Conservation (phyloP, 2,888 invertebrate genomes). For the Drosophila maculinotata region DNA sequence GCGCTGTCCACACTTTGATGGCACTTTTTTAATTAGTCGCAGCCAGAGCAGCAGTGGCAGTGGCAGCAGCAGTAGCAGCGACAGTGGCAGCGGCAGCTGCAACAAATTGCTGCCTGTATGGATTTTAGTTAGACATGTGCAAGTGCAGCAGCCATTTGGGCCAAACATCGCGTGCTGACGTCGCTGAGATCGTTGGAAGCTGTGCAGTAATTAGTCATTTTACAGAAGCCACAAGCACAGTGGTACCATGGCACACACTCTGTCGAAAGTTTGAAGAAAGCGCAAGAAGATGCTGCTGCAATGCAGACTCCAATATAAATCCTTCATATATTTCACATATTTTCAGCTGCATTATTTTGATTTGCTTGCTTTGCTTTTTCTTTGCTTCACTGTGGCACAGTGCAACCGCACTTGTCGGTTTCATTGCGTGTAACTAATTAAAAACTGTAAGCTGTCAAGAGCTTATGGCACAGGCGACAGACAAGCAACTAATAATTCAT, state of each 20-base stretch:
- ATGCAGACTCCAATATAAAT: no score
- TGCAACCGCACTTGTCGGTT: slow-evolving; percentile 43
- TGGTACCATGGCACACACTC: no score
- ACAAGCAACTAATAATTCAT: slow-evolving; percentile 52
- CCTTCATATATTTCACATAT: no score
- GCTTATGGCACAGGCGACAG: slow-evolving; percentile 26
- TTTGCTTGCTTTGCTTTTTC: background rate
- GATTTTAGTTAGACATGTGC: no score
- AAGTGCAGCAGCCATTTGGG: slow-evolving; percentile 43
- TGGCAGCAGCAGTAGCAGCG: slow-evolving; percentile 24
- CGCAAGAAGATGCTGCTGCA: background rate
- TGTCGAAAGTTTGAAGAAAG: no score
- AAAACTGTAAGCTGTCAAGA: slow-evolving; percentile 64
- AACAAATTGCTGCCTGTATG: no score
- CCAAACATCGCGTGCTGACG: slow-evolving; percentile 58
- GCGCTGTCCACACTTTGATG: slow-evolving; percentile 76
- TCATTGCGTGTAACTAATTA: slow-evolving; percentile 66
- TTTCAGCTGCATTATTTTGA: no score
- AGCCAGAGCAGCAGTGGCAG: slow-evolving; percentile 11
- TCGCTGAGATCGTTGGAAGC: slow-evolving; percentile 44
- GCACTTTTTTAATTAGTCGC: slow-evolving; percentile 78
- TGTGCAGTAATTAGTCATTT: slow-evolving; percentile 55
- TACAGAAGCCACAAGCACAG: slow-evolving; percentile 30
- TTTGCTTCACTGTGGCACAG: slow-evolving; percentile 31
- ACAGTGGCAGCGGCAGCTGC: no score